Evolutionary conservation across 2,888 invertebrate genomes (phyloP), one percentile per base, ranked within the genome.

Genomic region (Orthonevra nobilis): DNA sequence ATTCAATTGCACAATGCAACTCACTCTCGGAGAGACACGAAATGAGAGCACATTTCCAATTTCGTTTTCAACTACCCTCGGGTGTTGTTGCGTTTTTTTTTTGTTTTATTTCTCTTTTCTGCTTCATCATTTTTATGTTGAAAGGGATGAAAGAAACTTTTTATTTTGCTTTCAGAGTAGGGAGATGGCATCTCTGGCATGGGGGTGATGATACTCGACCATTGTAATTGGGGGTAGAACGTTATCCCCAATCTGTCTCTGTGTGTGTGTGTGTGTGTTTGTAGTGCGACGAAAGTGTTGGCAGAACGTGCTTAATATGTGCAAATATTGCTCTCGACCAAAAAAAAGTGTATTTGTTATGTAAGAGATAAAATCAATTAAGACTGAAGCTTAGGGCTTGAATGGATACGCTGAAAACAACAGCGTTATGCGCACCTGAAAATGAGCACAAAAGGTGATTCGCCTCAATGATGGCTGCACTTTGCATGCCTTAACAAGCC

Each of bases 321-420:
- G 56, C 36, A 63, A 70, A 58, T 58, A 54, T 69, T 40, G 38
- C 30, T 75, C 69, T 50, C 75, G 44, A n/a, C n/a, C n/a, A 20
- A 46, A 70, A 58, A 70, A 46, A 44, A 46, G 52, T 64, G 56
- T 60, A 44, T 61, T 66, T 60, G 54, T 68, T 73, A 79, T 50
- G 73, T 56, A 66, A 68, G 61, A 73, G 46, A 61, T 50, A 54
- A 73, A 73, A 73, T 68, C 66, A 79, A 61, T 79, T 79, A 48
- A 38, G 48, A 44, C 30, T 54, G 32, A 42, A 32, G 36, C 14
- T 12, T 3, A 10, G 10, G 20, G 64, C 30, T 60, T 50, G 40
- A 15, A 52, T 10, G 14, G 32, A 46, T n/a, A 44, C 19, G 15
- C 12, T 10, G 17, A 40, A 34, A 38, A 36, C 58, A 66, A 38